Conservation (phyloP, 2,113 vertebrate species). For the Ondatra zibethicus region DNA sequence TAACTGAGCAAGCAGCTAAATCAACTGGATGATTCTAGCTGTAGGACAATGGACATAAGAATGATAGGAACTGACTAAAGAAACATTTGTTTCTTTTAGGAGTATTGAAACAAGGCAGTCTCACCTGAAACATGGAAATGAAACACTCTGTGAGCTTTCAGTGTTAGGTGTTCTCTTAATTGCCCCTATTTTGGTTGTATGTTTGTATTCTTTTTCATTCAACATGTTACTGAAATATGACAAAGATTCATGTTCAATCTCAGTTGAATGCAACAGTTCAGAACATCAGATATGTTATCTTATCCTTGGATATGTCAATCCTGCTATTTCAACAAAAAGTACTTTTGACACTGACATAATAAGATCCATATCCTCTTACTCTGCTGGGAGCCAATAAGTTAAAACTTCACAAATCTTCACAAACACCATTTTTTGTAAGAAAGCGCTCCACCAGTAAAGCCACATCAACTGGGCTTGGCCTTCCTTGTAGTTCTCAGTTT, state of each 20-base stretch:
- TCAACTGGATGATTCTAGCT: not conserved
- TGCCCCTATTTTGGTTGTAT: not conserved
- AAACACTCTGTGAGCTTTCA: not conserved
- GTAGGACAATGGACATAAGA: not conserved
- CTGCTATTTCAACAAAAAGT: not conserved
- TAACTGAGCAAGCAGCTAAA: not conserved
- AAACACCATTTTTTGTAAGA: not conserved
- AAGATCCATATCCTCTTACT: not conserved
- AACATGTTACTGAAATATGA: not conserved
- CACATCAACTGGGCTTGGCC: not conserved
- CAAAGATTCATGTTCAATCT: not conserved
- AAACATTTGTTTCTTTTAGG: not conserved
- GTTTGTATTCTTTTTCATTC: not conserved
- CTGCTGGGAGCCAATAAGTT: not conserved
- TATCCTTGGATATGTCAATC: not conserved
- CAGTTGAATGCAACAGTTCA: slow-evolving; percentile 12
- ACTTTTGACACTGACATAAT: not conserved
- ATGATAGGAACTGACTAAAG: no score
- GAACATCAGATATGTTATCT: not conserved
- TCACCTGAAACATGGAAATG: not conserved
- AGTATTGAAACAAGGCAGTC: not conserved
- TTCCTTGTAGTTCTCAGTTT: not conserved
- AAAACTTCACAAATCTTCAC: not conserved
- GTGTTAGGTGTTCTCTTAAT: not conserved
- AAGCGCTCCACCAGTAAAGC: not conserved